Evolutionary conservation across 2,888 invertebrate species (phyloP).

Genomic region (Hymenopus coronatus): DNA sequence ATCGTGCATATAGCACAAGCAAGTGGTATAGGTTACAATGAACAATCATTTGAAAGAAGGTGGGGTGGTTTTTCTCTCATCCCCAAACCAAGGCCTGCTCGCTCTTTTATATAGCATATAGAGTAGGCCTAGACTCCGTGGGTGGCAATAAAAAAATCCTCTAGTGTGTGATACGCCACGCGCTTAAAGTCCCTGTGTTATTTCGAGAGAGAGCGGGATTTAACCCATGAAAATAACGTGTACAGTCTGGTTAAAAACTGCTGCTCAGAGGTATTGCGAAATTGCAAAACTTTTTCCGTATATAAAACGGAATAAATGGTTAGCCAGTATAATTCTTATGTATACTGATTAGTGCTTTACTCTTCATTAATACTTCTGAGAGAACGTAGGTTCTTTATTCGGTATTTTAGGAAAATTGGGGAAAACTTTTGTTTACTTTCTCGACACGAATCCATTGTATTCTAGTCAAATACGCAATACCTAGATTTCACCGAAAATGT

Average conservation of each 20-base stretch:
- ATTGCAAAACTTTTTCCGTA: background rate
- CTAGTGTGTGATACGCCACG: constrained; percentile 24
- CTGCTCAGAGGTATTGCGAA: background rate
- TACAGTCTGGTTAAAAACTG: constrained; percentile 1
- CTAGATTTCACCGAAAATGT: too few species aligned
- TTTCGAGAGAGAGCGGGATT: constrained; percentile 10
- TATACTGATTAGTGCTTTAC: too few species aligned
- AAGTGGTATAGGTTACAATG: constrained; percentile 9
- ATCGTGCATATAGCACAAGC: background rate
- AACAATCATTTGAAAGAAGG: background rate
- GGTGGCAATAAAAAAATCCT: constrained; percentile 27
- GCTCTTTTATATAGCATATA: background rate
- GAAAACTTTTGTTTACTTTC: too few species aligned
- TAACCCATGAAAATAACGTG: constrained; percentile 16
- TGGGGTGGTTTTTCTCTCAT: background rate
- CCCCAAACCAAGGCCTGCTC: background rate
- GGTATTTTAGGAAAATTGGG: too few species aligned
- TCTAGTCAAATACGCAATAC: too few species aligned
- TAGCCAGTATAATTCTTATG: too few species aligned
- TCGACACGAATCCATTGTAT: too few species aligned
- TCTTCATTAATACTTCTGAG: too few species aligned
- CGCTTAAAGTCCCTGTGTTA: constrained; percentile 18
- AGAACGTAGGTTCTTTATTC: too few species aligned
- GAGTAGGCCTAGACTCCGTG: constrained; percentile 9
- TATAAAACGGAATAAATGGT: too few species aligned